A percentile compares a stretch with the other conserved stretches of the same genome.
Conservation (phyloP, 2,888 invertebrate genomes). For the Cataglyphis albicans region DNA sequence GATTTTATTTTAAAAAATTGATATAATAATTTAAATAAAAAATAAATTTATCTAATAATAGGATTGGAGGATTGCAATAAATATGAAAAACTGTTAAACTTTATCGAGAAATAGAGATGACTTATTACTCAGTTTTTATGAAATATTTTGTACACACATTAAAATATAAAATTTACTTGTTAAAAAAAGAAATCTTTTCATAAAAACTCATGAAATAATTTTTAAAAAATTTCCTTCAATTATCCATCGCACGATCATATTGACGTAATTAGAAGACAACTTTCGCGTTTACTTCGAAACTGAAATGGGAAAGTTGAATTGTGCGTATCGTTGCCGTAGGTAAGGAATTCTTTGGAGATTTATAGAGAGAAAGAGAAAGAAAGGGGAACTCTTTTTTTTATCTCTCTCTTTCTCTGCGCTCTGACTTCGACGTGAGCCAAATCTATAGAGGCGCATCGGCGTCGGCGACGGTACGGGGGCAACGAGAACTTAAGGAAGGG, state of each 20-base stretch:
- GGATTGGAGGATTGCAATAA: not conserved
- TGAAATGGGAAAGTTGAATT: slow-evolving; percentile 35
- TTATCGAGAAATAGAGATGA: not conserved
- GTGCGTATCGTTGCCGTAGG: slow-evolving; percentile 66
- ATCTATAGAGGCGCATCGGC: slow-evolving; percentile 69
- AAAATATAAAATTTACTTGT: not conserved
- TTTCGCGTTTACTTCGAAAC: slow-evolving; percentile 41
- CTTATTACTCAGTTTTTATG: not conserved
- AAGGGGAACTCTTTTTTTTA: not conserved
- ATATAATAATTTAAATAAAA: not conserved
- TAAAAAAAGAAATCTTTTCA: not conserved
- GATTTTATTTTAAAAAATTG: slow-evolving; percentile 26
- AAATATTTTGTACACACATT: not conserved
- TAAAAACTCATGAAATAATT: not conserved
- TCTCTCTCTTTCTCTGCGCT: slow-evolving; percentile 33
- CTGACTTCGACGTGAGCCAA: slow-evolving; percentile 73
- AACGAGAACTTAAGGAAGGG: slow-evolving; percentile 71
- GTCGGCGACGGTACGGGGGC: slow-evolving; percentile 45
- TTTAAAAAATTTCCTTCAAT: slow-evolving; percentile 3
- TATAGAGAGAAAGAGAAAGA: slow-evolving; percentile 59
- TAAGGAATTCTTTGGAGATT: slow-evolving; percentile 70
- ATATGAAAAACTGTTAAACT: not conserved
- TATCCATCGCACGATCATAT: slow-evolving; percentile 5
- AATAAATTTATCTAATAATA: not conserved
- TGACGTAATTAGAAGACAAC: slow-evolving; percentile 24